Base-by-base conservation (phyloP, 2,888 invertebrate genomes). In the Tupiocoris notatus region DNA sequence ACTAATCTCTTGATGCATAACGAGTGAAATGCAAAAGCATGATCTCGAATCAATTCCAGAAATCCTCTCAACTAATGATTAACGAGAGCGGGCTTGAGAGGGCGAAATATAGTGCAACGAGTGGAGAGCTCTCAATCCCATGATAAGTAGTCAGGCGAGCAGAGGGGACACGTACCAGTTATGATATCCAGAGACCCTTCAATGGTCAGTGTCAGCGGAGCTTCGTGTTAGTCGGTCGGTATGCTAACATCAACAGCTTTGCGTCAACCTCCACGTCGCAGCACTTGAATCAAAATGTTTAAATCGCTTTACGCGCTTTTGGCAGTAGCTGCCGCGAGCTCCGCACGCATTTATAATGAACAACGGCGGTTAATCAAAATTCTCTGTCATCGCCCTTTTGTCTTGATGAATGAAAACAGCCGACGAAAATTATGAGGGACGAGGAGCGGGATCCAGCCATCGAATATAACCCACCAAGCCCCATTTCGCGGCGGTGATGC, bases 81-180 rank as follows among this genome's bases (percentile, higher is more conserved):
- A 56, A 67, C 56, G 21, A 21, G 67, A 67, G 22, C n/a, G 22
- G 57, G 67, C 24, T 17, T 9, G 20, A 18, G 22, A 67, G 65
- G 20, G 18, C 56, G 22, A 56, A 57, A 67, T 57, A 67, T 39
- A 39, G 39, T 39, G 39, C 54, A 22, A 67, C 21, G 57, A 56
- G 54, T 67, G 67, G 21, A 67, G 67, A 67, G 67, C 67, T 57
- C 67, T 67, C 67, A 67, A 67, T 67, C 67, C 67, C n/a, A 56
- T 67, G 67, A 67, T 67, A 67, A 67, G 67, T 67, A 67, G 67
- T 18, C 66, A 25, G 16, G 56, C 57, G 12, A 7, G n/a, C n/a
- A n/a, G n/a, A n/a, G n/a, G n/a, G 39, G 39, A 39, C 39, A 12
- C 12, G 12, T 17, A 22, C 67, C 67, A 57, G 67, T 67, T 67